A percentile compares a stretch with the other conserved stretches of the same genome.
These are phyloP conservation scores for Poliocrania exsul DNA, from an alignment of 2,797 vertebrate species.

Conservation along the genomic window DNA sequence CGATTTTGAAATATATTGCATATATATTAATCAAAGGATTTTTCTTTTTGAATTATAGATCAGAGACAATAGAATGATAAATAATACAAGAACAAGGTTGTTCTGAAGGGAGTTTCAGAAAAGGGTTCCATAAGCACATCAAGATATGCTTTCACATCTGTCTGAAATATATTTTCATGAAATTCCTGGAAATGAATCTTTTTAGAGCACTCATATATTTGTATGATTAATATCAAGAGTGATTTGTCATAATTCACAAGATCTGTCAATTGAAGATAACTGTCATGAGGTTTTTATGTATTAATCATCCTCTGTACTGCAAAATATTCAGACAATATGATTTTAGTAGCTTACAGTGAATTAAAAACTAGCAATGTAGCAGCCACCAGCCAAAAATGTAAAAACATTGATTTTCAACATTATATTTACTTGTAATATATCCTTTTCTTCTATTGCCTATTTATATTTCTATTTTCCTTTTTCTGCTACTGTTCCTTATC, in stretches of 20 bases:
- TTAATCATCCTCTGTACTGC: neutral
- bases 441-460: neutral
- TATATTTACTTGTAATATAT: neutral
- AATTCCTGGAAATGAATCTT: neutral
- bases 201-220: neutral
- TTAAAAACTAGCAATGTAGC: neutral
- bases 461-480: neutral
- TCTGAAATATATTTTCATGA: neutral
- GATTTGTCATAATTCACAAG: neutral
- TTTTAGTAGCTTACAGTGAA: neutral
- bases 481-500: neutral
- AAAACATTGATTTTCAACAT: neutral
- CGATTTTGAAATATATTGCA: neutral
- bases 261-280: neutral
- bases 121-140: neutral
- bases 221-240: neutral
- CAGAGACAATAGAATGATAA: conserved; percentile 42
- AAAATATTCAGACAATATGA: neutral
- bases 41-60: conserved; percentile 40
- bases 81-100: conserved; percentile 16
- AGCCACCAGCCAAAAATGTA: neutral
- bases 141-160: neutral
- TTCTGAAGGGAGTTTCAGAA: neutral
- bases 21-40: neutral
- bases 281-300: neutral